phyloP scores from a whole-genome alignment of 30 jellyfish, hydroid and myxozoan genomes.

The Aurelia sp. region DNA sequence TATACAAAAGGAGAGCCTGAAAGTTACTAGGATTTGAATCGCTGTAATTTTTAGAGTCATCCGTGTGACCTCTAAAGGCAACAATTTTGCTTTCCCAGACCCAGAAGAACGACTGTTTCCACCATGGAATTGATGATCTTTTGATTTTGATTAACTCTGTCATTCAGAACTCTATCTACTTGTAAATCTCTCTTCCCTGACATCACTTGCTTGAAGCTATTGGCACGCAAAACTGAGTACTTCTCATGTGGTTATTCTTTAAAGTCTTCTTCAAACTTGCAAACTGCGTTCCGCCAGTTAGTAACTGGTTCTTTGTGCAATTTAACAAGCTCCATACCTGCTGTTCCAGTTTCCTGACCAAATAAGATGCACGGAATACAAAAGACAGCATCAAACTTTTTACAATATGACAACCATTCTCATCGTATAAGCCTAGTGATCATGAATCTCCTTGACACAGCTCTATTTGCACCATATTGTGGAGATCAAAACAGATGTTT shows the following conservation, averaged over 20 bases:
- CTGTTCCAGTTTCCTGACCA: conserved; percentile 20
- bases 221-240: neutral
- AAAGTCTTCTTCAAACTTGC: neutral
- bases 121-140: conserved; percentile 25
- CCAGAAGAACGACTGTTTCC: conserved; percentile 33
- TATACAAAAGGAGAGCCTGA: conserved; percentile 56
- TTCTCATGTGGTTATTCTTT: neutral
- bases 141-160: conserved; percentile 5
- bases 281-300: conserved; percentile 28
- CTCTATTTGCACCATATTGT: too few relatives aligned
- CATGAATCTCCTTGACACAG: conserved; percentile 13
- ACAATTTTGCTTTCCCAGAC: conserved; percentile 36
- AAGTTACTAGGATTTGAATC: conserved; percentile 58
- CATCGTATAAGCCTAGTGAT: conserved; percentile 3
- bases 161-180: neutral
- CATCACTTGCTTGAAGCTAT: conserved; percentile 13
- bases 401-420: conserved; percentile 41
- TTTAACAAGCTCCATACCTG: neutral
- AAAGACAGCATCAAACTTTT: conserved; percentile 40
- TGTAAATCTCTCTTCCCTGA: conserved; percentile 9
- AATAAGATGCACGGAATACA: conserved; percentile 59
- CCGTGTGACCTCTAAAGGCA: too few relatives aligned
- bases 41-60: conserved; percentile 5
- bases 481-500: too few relatives aligned
- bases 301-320: conserved; percentile 15